Conservation (phyloP, 2,888 invertebrate genomes). For the Allygus modestus region DNA sequence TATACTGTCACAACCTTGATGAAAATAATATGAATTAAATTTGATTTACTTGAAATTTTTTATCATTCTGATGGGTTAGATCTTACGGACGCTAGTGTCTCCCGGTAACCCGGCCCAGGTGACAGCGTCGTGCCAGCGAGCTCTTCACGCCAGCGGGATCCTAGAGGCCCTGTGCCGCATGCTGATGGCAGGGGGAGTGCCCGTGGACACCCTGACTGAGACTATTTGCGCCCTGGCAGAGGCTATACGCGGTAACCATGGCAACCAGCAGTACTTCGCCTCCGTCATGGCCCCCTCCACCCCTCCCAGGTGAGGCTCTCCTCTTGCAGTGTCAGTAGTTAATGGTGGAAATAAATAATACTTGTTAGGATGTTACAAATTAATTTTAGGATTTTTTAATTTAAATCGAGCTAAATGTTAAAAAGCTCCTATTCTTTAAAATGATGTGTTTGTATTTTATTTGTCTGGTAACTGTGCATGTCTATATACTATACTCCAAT, state of each 20-base stretch:
- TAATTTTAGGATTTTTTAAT: too few relatives aligned
- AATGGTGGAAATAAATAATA: too few relatives aligned
- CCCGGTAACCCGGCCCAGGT: slow-evolving; percentile 95
- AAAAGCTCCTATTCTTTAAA: too few relatives aligned
- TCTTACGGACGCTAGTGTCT: slow-evolving; percentile 92
- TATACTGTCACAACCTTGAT: background rate
- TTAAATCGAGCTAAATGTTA: too few relatives aligned
- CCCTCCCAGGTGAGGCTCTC: slow-evolving; percentile 83
- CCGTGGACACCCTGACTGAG: slow-evolving; percentile 97
- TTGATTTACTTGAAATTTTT: too few relatives aligned
- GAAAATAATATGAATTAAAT: too few relatives aligned
- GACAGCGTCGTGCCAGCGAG: slow-evolving; percentile 87
- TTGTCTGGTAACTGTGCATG: too few relatives aligned
- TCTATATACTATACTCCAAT: too few relatives aligned
- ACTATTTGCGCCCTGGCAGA: slow-evolving; percentile 97
- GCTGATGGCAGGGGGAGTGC: slow-evolving; percentile 97
- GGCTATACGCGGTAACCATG: slow-evolving; percentile 92
- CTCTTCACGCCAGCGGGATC: slow-evolving; percentile 90
- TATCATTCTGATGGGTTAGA: slow-evolving; percentile 65
- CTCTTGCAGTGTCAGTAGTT: slow-evolving; percentile 18
- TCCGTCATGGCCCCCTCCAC: slow-evolving; percentile 94
- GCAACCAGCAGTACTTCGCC: slow-evolving; percentile 95
- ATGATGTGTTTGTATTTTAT: too few relatives aligned
- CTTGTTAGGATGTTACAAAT: too few relatives aligned
- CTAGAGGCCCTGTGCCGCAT: slow-evolving; percentile 91